Conservation (phyloP, 1,140 invertebrate species). For the Drosophila burlai region DNA sequence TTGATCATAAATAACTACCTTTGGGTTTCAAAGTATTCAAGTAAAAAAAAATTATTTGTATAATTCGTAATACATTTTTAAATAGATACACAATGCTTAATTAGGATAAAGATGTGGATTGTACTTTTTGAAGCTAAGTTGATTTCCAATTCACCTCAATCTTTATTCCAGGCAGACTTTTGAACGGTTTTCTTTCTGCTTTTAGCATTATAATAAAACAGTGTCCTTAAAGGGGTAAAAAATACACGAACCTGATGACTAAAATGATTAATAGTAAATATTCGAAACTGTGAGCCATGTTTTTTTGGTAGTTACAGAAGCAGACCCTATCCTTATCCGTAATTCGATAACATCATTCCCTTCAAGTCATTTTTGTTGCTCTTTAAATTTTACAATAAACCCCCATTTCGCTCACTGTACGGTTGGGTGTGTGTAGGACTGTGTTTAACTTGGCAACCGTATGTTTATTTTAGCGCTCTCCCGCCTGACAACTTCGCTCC, state of each 20-base stretch:
- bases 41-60: too few relatives aligned
- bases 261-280: neutral
- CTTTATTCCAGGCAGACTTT: too few relatives aligned
- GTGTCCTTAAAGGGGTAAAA: neutral
- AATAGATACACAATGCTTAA: too few relatives aligned
- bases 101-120: too few relatives aligned
- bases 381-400: neutral
- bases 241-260: neutral
- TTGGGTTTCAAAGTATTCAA: too few relatives aligned
- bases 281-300: neutral
- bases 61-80: too few relatives aligned
- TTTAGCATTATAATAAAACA: neutral
- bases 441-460: conserved; percentile 67
- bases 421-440: conserved; percentile 29
- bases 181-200: too few relatives aligned
- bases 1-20: too few relatives aligned
- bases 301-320: neutral
- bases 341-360: too few relatives aligned
- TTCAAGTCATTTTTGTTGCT: neutral
- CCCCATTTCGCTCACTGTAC: neutral
- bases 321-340: neutral
- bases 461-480: conserved; percentile 72
- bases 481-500: conserved; percentile 50
- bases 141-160: too few relatives aligned
- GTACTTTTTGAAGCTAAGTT: too few relatives aligned